Conservation (phyloP, 37 sponge, comb jelly and placozoan species). For the Axinella damicornis region DNA sequence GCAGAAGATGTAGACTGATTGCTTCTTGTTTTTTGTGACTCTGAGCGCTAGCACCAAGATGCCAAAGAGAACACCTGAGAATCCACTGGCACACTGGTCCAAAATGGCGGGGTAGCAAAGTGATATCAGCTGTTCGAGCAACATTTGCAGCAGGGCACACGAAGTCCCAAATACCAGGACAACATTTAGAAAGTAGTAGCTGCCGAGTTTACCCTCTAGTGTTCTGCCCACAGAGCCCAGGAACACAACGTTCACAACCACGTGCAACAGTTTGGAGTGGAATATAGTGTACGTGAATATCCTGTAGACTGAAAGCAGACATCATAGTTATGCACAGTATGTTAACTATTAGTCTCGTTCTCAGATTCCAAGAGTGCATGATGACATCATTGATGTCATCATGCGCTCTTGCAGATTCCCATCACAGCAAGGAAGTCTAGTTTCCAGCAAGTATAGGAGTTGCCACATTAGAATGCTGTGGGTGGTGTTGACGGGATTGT, state of each 20-base stretch:
- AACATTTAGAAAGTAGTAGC: conserved; percentile 28
- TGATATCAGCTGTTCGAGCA: conserved; percentile 10
- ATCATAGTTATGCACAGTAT: neutral
- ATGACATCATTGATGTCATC: too few relatives aligned
- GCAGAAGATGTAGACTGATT: neutral
- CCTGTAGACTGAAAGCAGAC: conserved; percentile 17
- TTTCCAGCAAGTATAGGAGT: too few relatives aligned
- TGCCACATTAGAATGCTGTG: too few relatives aligned
- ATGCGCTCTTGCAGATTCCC: too few relatives aligned
- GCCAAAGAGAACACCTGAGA: conserved; percentile 40
- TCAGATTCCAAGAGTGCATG: too few relatives aligned
- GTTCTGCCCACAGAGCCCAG: conserved; percentile 32
- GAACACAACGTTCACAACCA: conserved; percentile 27
- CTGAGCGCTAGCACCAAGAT: conserved; percentile 31
- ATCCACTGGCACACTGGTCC: conserved; percentile 27
- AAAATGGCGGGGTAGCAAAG: conserved; percentile 18
- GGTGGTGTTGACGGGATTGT: too few relatives aligned
- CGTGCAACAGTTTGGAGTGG: conserved; percentile 19
- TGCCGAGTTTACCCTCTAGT: conserved; percentile 27
- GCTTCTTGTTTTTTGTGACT: conserved; percentile 39
- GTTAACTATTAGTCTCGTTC: neutral
- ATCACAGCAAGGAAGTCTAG: too few relatives aligned
- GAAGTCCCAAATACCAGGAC: conserved; percentile 17
- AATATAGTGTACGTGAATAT: conserved; percentile 33
- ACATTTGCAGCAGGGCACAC: conserved; percentile 34